Conservation (phyloP, 2,888 invertebrate genomes). For the Heteropelma amictum region DNA sequence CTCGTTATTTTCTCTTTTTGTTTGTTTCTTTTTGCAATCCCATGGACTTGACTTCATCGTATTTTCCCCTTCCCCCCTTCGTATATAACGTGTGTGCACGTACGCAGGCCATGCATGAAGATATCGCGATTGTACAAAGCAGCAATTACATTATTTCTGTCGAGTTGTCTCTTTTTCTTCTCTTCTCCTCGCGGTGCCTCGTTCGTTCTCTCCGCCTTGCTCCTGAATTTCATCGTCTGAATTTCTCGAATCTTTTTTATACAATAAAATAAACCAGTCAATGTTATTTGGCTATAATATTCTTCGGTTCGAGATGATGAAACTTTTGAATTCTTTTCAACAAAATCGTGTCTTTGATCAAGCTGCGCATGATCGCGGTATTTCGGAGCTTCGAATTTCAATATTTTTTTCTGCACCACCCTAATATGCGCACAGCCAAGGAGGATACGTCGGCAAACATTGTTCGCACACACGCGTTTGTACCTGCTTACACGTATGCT, state of each 20-base stretch:
- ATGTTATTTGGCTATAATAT: too few relatives aligned
- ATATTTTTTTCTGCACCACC: too few relatives aligned
- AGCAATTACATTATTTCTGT: slow-evolving; percentile 72
- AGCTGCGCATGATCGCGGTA: too few relatives aligned
- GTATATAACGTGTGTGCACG: slow-evolving; percentile 48
- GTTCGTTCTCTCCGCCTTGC: slow-evolving; percentile 1
- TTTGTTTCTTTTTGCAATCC: slow-evolving; percentile 7
- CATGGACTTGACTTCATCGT: slow-evolving; percentile 26
- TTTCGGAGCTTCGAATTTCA: too few relatives aligned
- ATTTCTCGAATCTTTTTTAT: background rate
- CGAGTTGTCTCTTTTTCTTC: slow-evolving; percentile 64
- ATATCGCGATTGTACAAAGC: slow-evolving; percentile 72
- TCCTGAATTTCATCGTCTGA: too few relatives aligned
- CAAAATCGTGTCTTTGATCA: too few relatives aligned
- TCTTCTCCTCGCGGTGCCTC: slow-evolving; percentile 54
- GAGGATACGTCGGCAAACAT: slow-evolving; percentile 74
- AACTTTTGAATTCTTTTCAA: too few relatives aligned
- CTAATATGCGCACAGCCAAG: too few relatives aligned
- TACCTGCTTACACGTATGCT: slow-evolving; percentile 3
- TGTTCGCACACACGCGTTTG: slow-evolving; percentile 62
- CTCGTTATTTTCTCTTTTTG: background rate
- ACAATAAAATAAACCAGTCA: background rate
- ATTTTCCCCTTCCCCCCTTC: slow-evolving; percentile 29
- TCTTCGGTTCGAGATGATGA: background rate
- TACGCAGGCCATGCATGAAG: slow-evolving; percentile 49